Evolutionary conservation across 2,113 vertebrate genomes (phyloP), one percentile per base, ranked within the genome.

Genomic region (Columbina picui): DNA sequence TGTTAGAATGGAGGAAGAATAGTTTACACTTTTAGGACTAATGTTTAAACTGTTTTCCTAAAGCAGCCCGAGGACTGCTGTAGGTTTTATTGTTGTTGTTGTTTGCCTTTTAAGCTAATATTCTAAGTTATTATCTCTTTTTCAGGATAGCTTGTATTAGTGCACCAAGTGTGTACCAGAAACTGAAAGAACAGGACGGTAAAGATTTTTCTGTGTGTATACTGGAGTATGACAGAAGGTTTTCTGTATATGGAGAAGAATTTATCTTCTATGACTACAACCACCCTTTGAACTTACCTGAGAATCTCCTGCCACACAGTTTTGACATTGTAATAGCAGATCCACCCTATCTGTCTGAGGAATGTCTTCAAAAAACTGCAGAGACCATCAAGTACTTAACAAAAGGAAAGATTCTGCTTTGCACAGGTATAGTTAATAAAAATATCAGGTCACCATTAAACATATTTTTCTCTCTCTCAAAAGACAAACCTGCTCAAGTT

Each of bases 181-280:
- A 99, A 92, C 94, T 99, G 89, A 98, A 99, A 96, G 98, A 98
- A 75, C 97, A 95, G 20, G 87, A 90, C 49, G 69, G 87, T 36
- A 96, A 97, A 9, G 92, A 91, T 12, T 93, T 98, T 47, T 98
- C 98, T 0, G 95, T 97, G 2, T 96, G 95, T 45, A 92, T 99
- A 82, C 94, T 99, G 85, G 99, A 99, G 94, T 99, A 98, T 1
- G 99, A 99, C 98, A 98, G 78, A 50, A 98, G 99, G 84, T 99
- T 99, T 87, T 94, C 98, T 74, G 27, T 98, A 2, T 99, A 99
- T 9, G 99, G 98, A n/a, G 98, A 99, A 2, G 99, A 99, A 57
- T 99, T 99, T 85, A 16, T 99, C 87, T 99, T 98, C 98, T 99
- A 99, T 73, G 99, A 99, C 95, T 99, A 99, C 96, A 98, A 98